Evolutionary conservation across 2,888 invertebrate species (phyloP), one percentile per base, ranked within the genome.

Genomic region (Stenolophus ochropezus): DNA sequence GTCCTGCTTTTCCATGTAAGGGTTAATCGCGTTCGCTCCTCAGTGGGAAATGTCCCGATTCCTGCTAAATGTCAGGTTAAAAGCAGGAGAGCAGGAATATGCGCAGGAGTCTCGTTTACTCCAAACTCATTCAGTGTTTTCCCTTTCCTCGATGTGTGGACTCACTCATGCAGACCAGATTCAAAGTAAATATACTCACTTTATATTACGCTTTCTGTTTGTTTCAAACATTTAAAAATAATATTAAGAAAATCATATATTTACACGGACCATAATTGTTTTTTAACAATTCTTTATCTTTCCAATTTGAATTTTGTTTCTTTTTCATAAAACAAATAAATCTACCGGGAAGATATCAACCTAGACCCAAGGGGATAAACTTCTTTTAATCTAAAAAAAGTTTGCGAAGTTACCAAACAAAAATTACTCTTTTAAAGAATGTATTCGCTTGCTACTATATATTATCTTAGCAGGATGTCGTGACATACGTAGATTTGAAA

Each of bases 181-280:
- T 69, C 33, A 69, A 69, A 69, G 69, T 69, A 69, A 69, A 69
- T 69, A 69, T 42, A 42, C 69, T 69, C 18, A 0, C 42, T 69
- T 25, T 61, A 25, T 61, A 61, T 61, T 61, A 61, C 25, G 25
- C 25, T 61, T 61, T 61, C n/a, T 61, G 61, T 61, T 61, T 61
- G 21, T 25, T 25, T 61, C 25, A 42, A 42, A 42, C 8, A 42
- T 3, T 42, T 11, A 42, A 42, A 42, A 42, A 42, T 42, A 42
- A 42, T 51, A 61, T 23, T 61, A 61, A 14, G 51, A 51, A 51
- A 16, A 51, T 51, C 14, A 8, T 11, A 51, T 51, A 51, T 51
- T 51, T 51, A 14, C 4, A 42, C 33, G 6, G 11, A 6, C 11
- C 14, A 14, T 51, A 51, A 51, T 16, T 16, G 16, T 51, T 51